Evolutionary conservation across 2,797 vertebrate species (phyloP), one percentile per base, ranked within the genome.

Genomic region (Oreonectes daqikongensis): DNA sequence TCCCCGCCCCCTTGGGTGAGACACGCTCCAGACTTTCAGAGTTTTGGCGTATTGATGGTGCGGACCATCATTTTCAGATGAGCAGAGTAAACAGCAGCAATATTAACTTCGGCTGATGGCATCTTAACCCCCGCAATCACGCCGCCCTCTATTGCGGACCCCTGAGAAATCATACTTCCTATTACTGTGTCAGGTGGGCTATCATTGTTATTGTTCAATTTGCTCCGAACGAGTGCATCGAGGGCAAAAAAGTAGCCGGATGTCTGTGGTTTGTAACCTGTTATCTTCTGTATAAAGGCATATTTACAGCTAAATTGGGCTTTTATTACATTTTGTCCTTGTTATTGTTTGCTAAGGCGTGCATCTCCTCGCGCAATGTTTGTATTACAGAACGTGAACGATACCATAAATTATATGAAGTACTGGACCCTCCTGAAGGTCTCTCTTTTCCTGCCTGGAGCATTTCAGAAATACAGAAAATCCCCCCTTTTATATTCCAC

Each of bases 391-490:
- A 42, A 15, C 9, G 12, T 42, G 40, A 42, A 42, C 12, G 35
- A 10, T 35, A 35, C 35, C 35, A 35, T 9, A 35, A 10, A 35
- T 35, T 35, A 9, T 42, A 46, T 46, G 18, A 69, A 75, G 55
- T 44, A 2, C 6, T 69, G 22, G 30, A 38, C 32, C 18, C 42
- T 69, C 24, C 20, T 69, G 69, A 70, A 53, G 57, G 66, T 52
- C 67, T 40, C 59, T 42, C 11, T 69, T 22, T 20, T 59, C 74
- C 66, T 20, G 24, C 42, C 30, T 11, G 30, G 4, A 69, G 74
- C 65, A 53, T 20, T 42, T 76, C 20, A 68, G 53, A 68, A 6
- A 32, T 35, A 59, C 64, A 69, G 14, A 42, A 77, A 57, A 63
- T 15, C 44, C 63, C 38, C 44, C 50, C 22, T 48, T 11, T n/a